phyloP scores from a whole-genome alignment of 2,888 invertebrate species.

The Papilio gigon region DNA sequence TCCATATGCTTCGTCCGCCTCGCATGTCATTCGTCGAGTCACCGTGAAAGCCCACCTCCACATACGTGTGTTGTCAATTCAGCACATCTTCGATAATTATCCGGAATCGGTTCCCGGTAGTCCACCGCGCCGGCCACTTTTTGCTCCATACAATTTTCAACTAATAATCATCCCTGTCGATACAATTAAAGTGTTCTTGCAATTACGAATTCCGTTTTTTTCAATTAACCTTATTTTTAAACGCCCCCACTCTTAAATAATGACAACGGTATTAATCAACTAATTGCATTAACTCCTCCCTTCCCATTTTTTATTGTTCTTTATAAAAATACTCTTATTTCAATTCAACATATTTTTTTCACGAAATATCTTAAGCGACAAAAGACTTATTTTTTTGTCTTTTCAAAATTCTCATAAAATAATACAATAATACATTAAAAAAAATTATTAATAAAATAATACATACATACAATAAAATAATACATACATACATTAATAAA shows the following conservation, averaged over 20 bases:
- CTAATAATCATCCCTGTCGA: conserved; percentile 68
- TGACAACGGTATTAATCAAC: background rate
- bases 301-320: too few relatives aligned
- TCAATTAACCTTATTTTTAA: background rate
- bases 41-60: background rate
- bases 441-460: too few relatives aligned
- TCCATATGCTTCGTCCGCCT: too few relatives aligned
- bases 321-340: too few relatives aligned
- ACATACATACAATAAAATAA: too few relatives aligned
- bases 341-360: too few relatives aligned
- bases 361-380: too few relatives aligned
- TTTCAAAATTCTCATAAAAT: too few relatives aligned
- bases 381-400: too few relatives aligned
- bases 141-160: conserved; percentile 64
- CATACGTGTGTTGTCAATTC: conserved; percentile 18
- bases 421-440: too few relatives aligned
- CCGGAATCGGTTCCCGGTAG: conserved; percentile 66
- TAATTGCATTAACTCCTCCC: conserved; percentile 5
- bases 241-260: background rate
- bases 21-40: too few relatives aligned
- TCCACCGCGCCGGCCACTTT: conserved; percentile 53
- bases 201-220: conserved; percentile 25
- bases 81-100: conserved; percentile 61
- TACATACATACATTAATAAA: too few relatives aligned
- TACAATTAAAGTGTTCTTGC: conserved; percentile 50